Base-by-base conservation (phyloP, 1,140 invertebrate species). In the Telenomus remus region DNA sequence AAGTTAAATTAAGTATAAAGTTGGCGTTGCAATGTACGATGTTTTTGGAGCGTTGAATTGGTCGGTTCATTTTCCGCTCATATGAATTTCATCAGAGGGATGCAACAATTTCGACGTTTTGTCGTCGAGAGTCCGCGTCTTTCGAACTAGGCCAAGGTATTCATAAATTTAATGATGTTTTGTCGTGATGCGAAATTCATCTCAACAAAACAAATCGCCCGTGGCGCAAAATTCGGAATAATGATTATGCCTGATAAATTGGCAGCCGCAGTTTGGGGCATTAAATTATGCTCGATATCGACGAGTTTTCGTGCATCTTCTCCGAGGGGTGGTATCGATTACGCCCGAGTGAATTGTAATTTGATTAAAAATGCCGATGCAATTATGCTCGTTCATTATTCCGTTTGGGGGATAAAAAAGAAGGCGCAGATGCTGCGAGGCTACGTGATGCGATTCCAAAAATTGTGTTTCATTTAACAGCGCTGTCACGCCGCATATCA, bases 91-190 rank as follows among this genome's bases (percentile, higher is more conserved):
- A 44, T 39, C 51, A 55, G 49, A 49, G 19, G 37, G 65, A 60
- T 69, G 48, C 5, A 42, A 33, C 34, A 16, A 49, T 65, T 70
- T 70, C 14, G 14, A 59, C 42, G 9, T 49, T 56, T 56, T 19
- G 33, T 44, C 9, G 37, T n/a, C 12, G 16, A 27, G 27, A 46
- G 15, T 51, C 27, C 42, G 12, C 55, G 42, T 54, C 43, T 43
- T 48, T 47, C 44, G 15, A 69, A 70, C 57, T 70, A 59, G 57
- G 65, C 48, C 66, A 70, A 70, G 66, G 66, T 44, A 47, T 55
- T 55, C 56, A 70, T 70, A 70, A 61, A 70, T 70, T 70, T 50
- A 55, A 70, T 70, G 46, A 56, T 56, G 51, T 70, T 70, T 70
- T 56, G 57, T 50, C 12, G n/a, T 39, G 51, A 6, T 11, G 37